These are phyloP conservation scores for Labeo catla DNA, from an alignment of 2,113 vertebrate genomes.

Conservation along the genomic window DNA sequence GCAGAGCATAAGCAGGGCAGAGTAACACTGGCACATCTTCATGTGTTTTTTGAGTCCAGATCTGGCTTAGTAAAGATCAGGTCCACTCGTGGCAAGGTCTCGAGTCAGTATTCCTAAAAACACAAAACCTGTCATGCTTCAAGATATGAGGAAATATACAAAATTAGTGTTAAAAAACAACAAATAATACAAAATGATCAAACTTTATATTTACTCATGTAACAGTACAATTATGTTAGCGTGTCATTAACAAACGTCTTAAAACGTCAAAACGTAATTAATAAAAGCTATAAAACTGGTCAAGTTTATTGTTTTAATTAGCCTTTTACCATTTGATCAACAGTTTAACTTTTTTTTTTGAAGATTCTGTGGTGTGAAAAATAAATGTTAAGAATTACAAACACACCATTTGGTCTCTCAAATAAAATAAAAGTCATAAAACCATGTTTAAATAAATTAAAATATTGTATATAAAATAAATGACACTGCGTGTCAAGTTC, in stretches of 20 bases:
- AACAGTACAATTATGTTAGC: not conserved
- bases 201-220: not conserved
- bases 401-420: not conserved
- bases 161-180: not conserved
- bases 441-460: not conserved
- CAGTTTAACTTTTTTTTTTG: not conserved
- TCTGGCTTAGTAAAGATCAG: not conserved
- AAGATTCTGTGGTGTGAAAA: not conserved
- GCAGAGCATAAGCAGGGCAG: slow-evolving; percentile 48
- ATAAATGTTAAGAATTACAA: not conserved
- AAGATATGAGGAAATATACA: not conserved
- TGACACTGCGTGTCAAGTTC: not conserved
- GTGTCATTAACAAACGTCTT: not conserved
- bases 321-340: not conserved
- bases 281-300: not conserved
- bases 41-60: slow-evolving; percentile 14
- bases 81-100: slow-evolving; percentile 4
- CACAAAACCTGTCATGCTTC: not conserved
- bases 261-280: not conserved
- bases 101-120: slow-evolving; percentile 25
- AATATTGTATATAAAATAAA: not conserved
- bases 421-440: not conserved
- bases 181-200: not conserved
- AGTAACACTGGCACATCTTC: slow-evolving; percentile 52
- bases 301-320: not conserved